Base-by-base conservation (phyloP, 2,113 vertebrate species). In the Pangasianodon hypophthalmus region DNA sequence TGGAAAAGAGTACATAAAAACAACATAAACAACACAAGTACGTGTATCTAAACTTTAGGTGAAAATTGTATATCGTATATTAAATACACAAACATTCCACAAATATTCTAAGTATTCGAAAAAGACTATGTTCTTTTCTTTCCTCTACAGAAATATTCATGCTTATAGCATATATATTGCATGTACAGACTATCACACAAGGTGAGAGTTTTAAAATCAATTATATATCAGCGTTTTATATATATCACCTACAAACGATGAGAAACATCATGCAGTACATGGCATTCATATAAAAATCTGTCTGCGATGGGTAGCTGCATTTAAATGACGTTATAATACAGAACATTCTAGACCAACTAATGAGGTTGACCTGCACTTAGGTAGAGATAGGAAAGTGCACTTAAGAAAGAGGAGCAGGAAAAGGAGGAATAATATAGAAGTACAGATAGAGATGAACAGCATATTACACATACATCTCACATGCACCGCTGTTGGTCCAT, bases 151-250 rank as follows among this genome's bases (percentile, higher is more conserved):
- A 90, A 84, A 79, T 32, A 54, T 26, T 88, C 87, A 37, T 67
- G 18, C 44, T 84, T 37, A 84, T 14, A 85, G 56, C 86, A 87
- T 44, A 29, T 8, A 6, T 62, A 62, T 62, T 62, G 5, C 60
- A 62, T 26, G 60, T 29, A 10, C 62, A 67, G 10, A 67, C 26
- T 67, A 16, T 37, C 67, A 18, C 29, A 4, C 29, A 21, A 19
- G 18, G 41, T 52, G 1, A 19, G 48, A 24, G 56, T 86, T 50
- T 79, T 88, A 58, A 90, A 90, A 88, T 81, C 46, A 90, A 85
- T 86, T 62, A 69, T 62, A 69, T 58, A 77, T 84, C 41, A 80
- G 86, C 44, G 19, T 21, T 37, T 37, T 13, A 11, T 24, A 24
- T 52, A 75, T 21, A 32, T 9, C 18, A 79, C 37, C 7, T 18